These are phyloP conservation scores for Drosophila paramelanica DNA, from an alignment of 2,888 invertebrate genomes.

Conservation along the genomic window DNA sequence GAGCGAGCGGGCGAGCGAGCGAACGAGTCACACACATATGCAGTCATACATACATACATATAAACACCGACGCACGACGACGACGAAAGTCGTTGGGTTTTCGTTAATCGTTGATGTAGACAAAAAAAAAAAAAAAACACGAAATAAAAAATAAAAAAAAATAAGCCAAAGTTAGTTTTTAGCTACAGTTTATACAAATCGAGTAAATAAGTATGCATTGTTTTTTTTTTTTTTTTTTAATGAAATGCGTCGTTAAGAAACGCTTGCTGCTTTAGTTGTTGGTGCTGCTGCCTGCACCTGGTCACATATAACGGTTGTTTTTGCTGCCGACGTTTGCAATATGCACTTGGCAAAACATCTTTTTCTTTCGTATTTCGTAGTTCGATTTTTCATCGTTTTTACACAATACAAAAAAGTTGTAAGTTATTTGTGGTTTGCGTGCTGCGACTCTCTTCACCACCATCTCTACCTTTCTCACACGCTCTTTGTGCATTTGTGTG, in stretches of 20 bases:
- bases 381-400: slow-evolving; percentile 44
- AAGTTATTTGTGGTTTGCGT: slow-evolving; percentile 41
- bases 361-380: slow-evolving; percentile 39
- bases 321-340: slow-evolving; percentile 26
- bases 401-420: slow-evolving; percentile 32
- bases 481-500: background rate
- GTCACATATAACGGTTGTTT: slow-evolving; percentile 32
- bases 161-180: slow-evolving; percentile 62
- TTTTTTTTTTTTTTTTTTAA: slow-evolving; percentile 8
- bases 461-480: slow-evolving; percentile 3
- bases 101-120: slow-evolving; percentile 83
- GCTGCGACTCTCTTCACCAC: slow-evolving; percentile 9
- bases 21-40: slow-evolving; percentile 42
- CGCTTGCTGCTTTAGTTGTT: background rate
- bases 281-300: background rate
- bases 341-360: slow-evolving; percentile 47
- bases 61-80: slow-evolving; percentile 65
- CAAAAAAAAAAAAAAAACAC: slow-evolving; percentile 62
- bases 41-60: slow-evolving; percentile 27
- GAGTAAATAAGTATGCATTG: slow-evolving; percentile 41
- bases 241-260: slow-evolving; percentile 32
- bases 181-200: slow-evolving; percentile 59
- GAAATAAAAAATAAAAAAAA: slow-evolving; percentile 32
- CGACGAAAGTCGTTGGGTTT: slow-evolving; percentile 82
- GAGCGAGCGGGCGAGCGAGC: slow-evolving; percentile 32